Evolutionary conservation across 1,140 invertebrate species (phyloP).

Genomic region (Capitella teleta): DNA sequence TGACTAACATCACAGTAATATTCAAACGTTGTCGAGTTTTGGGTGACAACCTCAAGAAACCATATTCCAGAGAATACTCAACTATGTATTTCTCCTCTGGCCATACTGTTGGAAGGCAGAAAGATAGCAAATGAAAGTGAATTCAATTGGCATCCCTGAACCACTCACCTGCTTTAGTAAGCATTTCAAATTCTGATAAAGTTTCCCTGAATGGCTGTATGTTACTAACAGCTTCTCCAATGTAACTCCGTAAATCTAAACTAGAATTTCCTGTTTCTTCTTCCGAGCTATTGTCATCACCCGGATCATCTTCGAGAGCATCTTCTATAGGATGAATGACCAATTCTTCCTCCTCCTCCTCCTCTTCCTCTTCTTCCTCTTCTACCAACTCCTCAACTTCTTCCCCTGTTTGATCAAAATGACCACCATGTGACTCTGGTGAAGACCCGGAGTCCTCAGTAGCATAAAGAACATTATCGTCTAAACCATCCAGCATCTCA

Average conservation of each 20-base stretch:
- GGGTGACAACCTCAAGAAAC: constrained; percentile 80
- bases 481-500: background rate
- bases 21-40: constrained; percentile 69
- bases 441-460: too few species aligned
- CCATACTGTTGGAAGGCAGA: constrained; percentile 49
- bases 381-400: background rate
- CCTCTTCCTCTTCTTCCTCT: constrained; percentile 6
- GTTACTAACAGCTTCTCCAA: constrained; percentile 2
- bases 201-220: constrained; percentile 18
- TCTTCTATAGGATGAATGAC: too few species aligned
- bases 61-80: constrained; percentile 95
- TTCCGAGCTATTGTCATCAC: background rate
- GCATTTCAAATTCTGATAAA: constrained; percentile 37
- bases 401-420: too few species aligned
- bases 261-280: background rate
- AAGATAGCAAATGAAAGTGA: background rate
- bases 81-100: constrained; percentile 89
- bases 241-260: constrained; percentile 2
- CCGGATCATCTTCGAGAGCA: background rate
- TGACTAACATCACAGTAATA: constrained; percentile 85
- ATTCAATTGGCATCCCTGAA: background rate
- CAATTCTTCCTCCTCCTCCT: constrained; percentile 1
- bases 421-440: too few species aligned
- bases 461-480: background rate
- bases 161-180: constrained; percentile 37